Conservation (phyloP, 2,113 vertebrate species). For the Sarotherodon lohbergeri region DNA sequence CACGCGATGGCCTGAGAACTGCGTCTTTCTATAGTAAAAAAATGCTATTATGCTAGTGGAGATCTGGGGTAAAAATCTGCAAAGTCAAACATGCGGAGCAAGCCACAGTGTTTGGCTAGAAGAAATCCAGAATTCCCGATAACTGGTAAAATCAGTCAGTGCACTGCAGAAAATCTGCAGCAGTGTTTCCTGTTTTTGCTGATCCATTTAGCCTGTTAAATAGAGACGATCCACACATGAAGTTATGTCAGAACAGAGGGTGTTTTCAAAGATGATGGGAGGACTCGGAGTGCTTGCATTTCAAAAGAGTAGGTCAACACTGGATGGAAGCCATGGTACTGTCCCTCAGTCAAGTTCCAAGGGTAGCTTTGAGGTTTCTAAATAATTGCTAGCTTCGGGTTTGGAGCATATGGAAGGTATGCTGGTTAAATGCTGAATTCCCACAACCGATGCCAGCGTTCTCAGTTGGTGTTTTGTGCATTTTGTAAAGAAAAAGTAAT, state of each 20-base stretch:
- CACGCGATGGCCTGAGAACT: not conserved
- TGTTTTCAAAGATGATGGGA: conserved; percentile 4
- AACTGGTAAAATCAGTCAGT: not conserved
- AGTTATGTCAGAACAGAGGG: not conserved
- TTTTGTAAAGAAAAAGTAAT: not conserved
- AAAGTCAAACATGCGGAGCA: not conserved
- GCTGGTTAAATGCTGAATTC: conserved; percentile 28
- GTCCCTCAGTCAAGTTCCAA: conserved; percentile 20
- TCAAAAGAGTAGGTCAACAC: not conserved
- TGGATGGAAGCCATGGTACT: not conserved
- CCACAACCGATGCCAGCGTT: conserved; percentile 34
- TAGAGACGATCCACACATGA: not conserved
- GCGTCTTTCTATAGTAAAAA: not conserved
- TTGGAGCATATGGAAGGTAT: conserved; percentile 29
- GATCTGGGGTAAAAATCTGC: not conserved
- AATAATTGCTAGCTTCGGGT: conserved; percentile 34
- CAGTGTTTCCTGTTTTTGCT: not conserved
- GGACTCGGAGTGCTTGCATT: not conserved
- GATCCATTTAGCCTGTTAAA: not conserved
- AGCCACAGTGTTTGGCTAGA: not conserved
- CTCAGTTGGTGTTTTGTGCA: conserved; percentile 5
- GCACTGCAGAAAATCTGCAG: not conserved
- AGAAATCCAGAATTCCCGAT: not conserved
- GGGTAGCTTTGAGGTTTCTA: conserved; percentile 49
- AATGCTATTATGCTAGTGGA: not conserved